Conservation (phyloP, 2,113 vertebrate species). For the Stegastes partitus region DNA sequence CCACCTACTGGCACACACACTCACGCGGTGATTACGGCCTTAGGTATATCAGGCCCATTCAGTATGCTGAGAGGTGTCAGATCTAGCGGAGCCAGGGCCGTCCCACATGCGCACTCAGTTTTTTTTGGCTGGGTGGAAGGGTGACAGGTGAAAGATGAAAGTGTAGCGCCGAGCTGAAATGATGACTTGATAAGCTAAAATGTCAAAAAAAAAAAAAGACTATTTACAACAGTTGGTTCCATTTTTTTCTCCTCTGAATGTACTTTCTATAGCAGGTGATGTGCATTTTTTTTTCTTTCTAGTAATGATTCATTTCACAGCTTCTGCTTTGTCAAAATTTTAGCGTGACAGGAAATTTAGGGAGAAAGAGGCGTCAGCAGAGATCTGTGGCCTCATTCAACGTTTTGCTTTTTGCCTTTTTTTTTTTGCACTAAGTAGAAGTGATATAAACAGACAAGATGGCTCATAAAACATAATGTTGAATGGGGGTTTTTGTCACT, state of each 20-base stretch:
- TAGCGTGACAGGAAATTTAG: background rate
- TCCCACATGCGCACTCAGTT: conserved; percentile 10
- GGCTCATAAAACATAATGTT: too few species aligned
- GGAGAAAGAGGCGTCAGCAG: background rate
- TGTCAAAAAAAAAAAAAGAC: background rate
- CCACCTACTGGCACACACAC: conserved; percentile 45
- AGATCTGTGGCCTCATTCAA: too few species aligned
- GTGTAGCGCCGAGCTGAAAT: conserved; percentile 17
- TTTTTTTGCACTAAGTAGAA: too few species aligned
- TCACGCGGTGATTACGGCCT: conserved; percentile 49
- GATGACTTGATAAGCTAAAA: conserved; percentile 31
- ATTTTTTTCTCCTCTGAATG: background rate
- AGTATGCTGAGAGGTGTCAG: conserved; percentile 61
- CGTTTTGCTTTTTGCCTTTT: too few species aligned
- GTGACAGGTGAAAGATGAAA: conserved; percentile 50
- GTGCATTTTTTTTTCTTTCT: background rate
- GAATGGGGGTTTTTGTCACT: too few species aligned
- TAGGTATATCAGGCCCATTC: conserved; percentile 52
- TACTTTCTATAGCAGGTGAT: background rate
- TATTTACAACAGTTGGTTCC: background rate
- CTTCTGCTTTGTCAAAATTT: background rate
- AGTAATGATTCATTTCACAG: background rate
- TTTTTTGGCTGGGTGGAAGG: conserved; percentile 9
- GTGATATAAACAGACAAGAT: too few species aligned
- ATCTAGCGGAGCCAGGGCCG: conserved; percentile 12